Conservation (phyloP, 2,888 invertebrate species). For the Heteromurus nitidus region DNA sequence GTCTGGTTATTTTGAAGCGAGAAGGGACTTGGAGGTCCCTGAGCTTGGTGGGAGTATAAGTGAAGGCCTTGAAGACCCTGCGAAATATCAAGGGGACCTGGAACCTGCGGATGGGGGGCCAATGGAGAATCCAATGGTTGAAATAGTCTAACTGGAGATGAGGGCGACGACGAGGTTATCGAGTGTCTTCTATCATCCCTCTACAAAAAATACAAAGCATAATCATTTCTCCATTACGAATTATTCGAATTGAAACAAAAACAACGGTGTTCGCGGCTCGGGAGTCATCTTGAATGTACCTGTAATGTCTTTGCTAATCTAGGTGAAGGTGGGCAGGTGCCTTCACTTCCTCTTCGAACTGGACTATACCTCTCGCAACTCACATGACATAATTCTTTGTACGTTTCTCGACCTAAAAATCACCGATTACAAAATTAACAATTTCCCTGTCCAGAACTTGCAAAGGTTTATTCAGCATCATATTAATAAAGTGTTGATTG, state of each 20-base stretch:
- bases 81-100: conserved; percentile 71
- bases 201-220: conserved; percentile 17
- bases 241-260: background rate
- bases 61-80: conserved; percentile 73
- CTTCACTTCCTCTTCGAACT: conserved; percentile 91
- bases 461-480: no score
- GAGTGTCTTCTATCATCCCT: conserved; percentile 72
- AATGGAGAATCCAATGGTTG: conserved; percentile 71
- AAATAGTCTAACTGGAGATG: conserved; percentile 72
- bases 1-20: conserved; percentile 70
- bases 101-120: conserved; percentile 66
- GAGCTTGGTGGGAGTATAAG: conserved; percentile 69
- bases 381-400: conserved; percentile 79
- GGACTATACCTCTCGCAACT: conserved; percentile 89
- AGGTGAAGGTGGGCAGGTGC: conserved; percentile 75
- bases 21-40: conserved; percentile 70
- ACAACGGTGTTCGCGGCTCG: background rate
- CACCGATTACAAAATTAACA: no score
- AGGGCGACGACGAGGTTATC: conserved; percentile 72
- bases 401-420: conserved; percentile 78
- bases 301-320: conserved; percentile 73
- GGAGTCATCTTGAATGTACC: conserved; percentile 53
- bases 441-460: no score
- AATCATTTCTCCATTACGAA: background rate
- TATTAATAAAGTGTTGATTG: conserved; percentile 5